Conservation (phyloP, 2,113 vertebrate species). For the Oceanites oceanicus region DNA sequence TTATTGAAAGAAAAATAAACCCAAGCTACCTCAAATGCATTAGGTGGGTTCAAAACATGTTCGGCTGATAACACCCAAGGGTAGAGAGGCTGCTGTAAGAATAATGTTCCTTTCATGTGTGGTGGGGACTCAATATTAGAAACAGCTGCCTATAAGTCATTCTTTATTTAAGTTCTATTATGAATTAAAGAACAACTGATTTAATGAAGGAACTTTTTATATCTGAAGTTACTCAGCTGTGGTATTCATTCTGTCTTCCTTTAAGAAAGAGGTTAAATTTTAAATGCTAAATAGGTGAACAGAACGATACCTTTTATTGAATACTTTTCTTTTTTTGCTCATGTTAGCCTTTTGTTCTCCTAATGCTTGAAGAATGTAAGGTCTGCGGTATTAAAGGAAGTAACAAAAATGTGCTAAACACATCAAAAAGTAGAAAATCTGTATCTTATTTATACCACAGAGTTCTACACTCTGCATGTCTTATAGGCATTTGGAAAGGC, state of each 20-base stretch:
- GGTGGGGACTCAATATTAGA: slow-evolving; percentile 85
- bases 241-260: slow-evolving; percentile 63
- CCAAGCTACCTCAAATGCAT: slow-evolving; percentile 90
- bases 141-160: slow-evolving; percentile 88
- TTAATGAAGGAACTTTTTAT: slow-evolving; percentile 89
- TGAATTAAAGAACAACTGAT: slow-evolving; percentile 87
- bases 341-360: slow-evolving; percentile 74
- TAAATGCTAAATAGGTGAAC: slow-evolving; percentile 76
- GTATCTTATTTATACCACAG: slow-evolving; percentile 74
- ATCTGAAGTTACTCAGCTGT: slow-evolving; percentile 76
- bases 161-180: slow-evolving; percentile 95
- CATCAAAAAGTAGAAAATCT: slow-evolving; percentile 78
- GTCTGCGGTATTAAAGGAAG: slow-evolving; percentile 74
- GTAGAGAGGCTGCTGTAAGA: slow-evolving; percentile 82
- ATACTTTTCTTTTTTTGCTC: background rate
- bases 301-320: slow-evolving; percentile 31
- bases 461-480: slow-evolving; percentile 22
- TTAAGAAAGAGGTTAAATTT: slow-evolving; percentile 58
- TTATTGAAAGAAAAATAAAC: slow-evolving; percentile 99
- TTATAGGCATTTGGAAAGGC: slow-evolving; percentile 52
- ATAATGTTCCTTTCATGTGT: slow-evolving; percentile 89
- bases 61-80: slow-evolving; percentile 95
- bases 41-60: slow-evolving; percentile 90
- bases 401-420: slow-evolving; percentile 82
- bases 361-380: slow-evolving; percentile 68